Base-by-base conservation (phyloP, 2,797 vertebrate genomes). In the Chromobotia macracanthus region DNA sequence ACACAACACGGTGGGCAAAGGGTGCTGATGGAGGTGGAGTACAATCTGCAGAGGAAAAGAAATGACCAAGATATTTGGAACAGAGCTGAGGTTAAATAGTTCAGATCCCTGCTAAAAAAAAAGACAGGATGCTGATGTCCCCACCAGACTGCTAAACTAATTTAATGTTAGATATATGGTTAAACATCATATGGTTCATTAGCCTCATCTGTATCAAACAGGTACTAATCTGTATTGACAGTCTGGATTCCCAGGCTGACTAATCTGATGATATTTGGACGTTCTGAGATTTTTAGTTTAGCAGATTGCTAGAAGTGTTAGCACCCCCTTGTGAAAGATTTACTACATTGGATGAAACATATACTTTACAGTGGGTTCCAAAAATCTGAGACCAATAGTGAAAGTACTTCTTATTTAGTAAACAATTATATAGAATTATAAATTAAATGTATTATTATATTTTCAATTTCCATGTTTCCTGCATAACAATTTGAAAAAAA, bases 1-100 rank as follows among this genome's bases (percentile, higher is more conserved):
- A 96, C 78, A 99, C 95, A 25, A 98, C 90, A 51, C 96, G 95
- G 82, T 99, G 98, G 87, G 89, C 93, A 78, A 99, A 99, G 5
- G 98, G 97, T 70, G 98, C 96, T 0, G 90, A 53, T 6, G 95
- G 94, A 76, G 95, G 93, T 11, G 87, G 90, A 51, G 74, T 83
- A 25, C 90, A 92, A 87, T 95, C 98, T 99, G 82, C 56, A 91
- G 79, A 5, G 2, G 19, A 51, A 77, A 56, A 70, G 67, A 9
- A 79, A 64, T 80, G 69, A 76, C 82, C 38, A 82, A 75, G 66
- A 21, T 35, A 74, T 83, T 75, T 72, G n/a, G 8, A 58, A 23
- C 3, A 38, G 13, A 64, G 61, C n/a, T 63, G 15, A 75, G 50
- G 71, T 84, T 79, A 77, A 80, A 83, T 38, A 71, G 38, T 46